phyloP scores from a whole-genome alignment of 1,140 invertebrate species.

The Trichonephila clavata region DNA sequence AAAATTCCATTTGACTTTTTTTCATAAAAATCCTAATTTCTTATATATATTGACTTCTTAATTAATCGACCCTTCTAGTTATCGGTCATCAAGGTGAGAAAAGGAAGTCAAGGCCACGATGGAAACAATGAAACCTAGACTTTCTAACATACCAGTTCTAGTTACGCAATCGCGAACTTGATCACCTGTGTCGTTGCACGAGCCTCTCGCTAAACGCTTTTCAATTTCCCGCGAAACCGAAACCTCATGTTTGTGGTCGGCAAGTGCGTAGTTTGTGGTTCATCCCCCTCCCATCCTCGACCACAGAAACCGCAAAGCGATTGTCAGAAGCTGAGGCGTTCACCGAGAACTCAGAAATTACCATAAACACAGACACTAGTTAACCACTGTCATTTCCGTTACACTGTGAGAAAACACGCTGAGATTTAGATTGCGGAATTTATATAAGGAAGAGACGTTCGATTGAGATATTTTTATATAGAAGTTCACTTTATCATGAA shows the following conservation, averaged over 20 bases:
- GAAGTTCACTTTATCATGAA: too few relatives aligned
- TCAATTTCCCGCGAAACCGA: constrained; percentile 37
- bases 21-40: too few relatives aligned
- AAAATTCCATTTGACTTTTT: too few relatives aligned
- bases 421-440: neutral
- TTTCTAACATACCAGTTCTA: neutral
- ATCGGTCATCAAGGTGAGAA: neutral
- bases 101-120: constrained; percentile 12
- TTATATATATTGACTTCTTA: too few relatives aligned
- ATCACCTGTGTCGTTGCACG: constrained; percentile 29
- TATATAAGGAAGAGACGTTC: neutral
- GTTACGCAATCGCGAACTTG: too few relatives aligned
- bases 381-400: constrained; percentile 58
- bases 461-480: neutral
- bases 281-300: constrained; percentile 3
- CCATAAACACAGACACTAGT: constrained; percentile 56
- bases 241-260: constrained; percentile 48
- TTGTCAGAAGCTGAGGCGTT: constrained; percentile 12
- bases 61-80: neutral
- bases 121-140: neutral
- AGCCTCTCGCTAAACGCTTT: constrained; percentile 5
- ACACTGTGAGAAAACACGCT: neutral
- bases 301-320: constrained; percentile 56
- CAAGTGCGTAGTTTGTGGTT: constrained; percentile 40
- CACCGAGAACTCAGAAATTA: constrained; percentile 25